A percentile compares a stretch with the other conserved stretches of the same genome.
These are phyloP conservation scores for Drosophila lacertosa DNA, from an alignment of 1,140 invertebrate genomes.

Conservation along the genomic window DNA sequence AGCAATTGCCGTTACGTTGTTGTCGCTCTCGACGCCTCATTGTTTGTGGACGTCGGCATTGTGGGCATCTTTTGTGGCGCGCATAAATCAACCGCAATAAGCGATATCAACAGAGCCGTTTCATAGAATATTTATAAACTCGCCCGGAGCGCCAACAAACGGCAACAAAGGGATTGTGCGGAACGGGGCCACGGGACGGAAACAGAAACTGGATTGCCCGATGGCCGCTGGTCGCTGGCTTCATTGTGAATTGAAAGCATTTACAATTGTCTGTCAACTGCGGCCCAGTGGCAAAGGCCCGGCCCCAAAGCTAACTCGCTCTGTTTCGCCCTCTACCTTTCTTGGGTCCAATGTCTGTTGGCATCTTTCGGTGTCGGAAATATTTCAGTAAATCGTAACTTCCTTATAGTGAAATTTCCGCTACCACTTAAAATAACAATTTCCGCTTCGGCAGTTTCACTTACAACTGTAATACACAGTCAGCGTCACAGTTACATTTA, in stretches of 20 bases:
- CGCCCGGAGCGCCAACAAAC: constrained; percentile 13
- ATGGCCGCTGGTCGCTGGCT: constrained; percentile 14
- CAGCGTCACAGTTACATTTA: constrained; percentile 3
- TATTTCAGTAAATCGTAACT: constrained; percentile 80
- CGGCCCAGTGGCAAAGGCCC: constrained; percentile 4
- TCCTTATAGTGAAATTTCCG: constrained; percentile 75
- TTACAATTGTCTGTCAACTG: constrained; percentile 39
- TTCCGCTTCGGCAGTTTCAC: constrained; percentile 62
- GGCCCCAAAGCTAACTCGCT: background rate
- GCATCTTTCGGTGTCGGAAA: constrained; percentile 59
- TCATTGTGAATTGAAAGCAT: constrained; percentile 44
- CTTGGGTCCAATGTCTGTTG: background rate
- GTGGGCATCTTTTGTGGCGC: constrained; percentile 24
- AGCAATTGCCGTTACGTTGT: constrained; percentile 47
- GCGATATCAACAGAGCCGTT: constrained; percentile 54
- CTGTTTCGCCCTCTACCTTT: background rate
- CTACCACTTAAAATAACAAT: constrained; percentile 80
- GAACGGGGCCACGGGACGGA: background rate
- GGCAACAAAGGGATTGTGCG: background rate
- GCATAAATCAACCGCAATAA: constrained; percentile 76
- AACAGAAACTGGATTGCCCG: constrained; percentile 11
- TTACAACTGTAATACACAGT: constrained; percentile 27
- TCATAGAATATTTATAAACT: constrained; percentile 73
- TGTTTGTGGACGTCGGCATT: constrained; percentile 13
- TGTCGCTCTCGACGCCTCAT: constrained; percentile 44